Percentiles rank a stretch among this genome's conserved stretches.
Evolutionary conservation across 53 echinoderm and acorn worm genomes (phyloP).

Genomic region (Echinometra lucunter): DNA sequence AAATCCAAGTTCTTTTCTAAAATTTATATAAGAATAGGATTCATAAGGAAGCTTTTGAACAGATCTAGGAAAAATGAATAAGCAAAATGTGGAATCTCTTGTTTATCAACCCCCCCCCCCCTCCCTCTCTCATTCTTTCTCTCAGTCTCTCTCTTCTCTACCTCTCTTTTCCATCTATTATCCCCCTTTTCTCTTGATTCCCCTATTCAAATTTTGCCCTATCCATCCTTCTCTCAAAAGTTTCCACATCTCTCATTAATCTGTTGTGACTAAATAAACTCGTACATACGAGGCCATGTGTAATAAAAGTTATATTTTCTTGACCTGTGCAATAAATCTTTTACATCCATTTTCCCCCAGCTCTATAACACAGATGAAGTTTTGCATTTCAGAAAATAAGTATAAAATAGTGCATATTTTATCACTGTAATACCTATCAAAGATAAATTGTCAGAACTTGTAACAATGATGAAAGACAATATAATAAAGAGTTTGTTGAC

Average conservation of each 20-base stretch:
- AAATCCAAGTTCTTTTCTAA: too few relatives aligned
- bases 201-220: not conserved
- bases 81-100: not conserved
- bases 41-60: too few relatives aligned
- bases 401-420: not conserved
- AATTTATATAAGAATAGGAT: too few relatives aligned
- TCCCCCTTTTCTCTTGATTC: not conserved
- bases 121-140: not conserved
- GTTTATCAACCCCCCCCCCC: not conserved
- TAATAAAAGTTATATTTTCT: constrained; percentile 22
- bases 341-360: not conserved
- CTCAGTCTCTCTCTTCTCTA: not conserved
- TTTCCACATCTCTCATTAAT: not conserved
- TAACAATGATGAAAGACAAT: too few relatives aligned
- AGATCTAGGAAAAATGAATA: too few relatives aligned
- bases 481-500: not conserved
- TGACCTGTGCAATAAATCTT: not conserved
- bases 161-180: not conserved
- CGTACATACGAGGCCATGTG: not conserved
- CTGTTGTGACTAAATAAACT: not conserved
- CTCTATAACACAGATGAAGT: not conserved
- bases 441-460: not conserved
- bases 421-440: not conserved
- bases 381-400: not conserved
- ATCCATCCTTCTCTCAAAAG: not conserved